Evolutionary conservation across 2,797 vertebrate species (phyloP), one percentile per base, ranked within the genome.

Genomic region (Aulostomus chinensis): DNA sequence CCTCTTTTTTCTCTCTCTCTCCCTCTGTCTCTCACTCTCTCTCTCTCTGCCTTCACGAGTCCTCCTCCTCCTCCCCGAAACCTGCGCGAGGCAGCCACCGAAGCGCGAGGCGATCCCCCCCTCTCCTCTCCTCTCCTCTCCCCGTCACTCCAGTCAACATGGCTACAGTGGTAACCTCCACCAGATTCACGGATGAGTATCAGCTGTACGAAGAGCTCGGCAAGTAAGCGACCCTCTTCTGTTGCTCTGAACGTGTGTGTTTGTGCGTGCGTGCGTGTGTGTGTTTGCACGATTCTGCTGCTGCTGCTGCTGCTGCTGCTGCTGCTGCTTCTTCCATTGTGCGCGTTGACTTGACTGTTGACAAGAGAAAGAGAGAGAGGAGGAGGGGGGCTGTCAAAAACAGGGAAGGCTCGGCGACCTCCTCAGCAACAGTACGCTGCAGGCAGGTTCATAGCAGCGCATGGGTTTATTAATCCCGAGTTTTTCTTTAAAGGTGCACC

Each of bases 191-290:
- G 61, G 96, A 98, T 88, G 96, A 98, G 68, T 95, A 97, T 70
- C 95, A 97, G 91, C 95, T 98, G 69, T 96, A 94, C 83, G 96
- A 98, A 87, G 96, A 97, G 82, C 95, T 98, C 80, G 96, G 95
- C 91, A 96, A 98, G 95, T 98, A 95, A 95, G 95, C 43, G 45
- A 68, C 56, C 62, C 43, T 17, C 15, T 7, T 13, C 7, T n/a
- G 3, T 26, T n/a, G 3, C 14, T 2, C 9, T 16, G 16, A 3
- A 1, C 14, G 13, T 58, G 37, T 50, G 31, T 46, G 48, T 49
- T 29, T 71, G 48, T n/a, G 5, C 9, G 30, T 14, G 4, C 5
- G n/a, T 16, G 16, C 4, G 1, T 15, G 13, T 58, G 37, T 50
- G 31, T 46, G 48, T 49, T 29, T 71, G 48, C 61, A 51, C 43